Percentiles rank a stretch among this genome's conserved stretches.
These are phyloP conservation scores for Anas bernieri DNA, from an alignment of 2,797 vertebrate genomes.

Conservation along the genomic window DNA sequence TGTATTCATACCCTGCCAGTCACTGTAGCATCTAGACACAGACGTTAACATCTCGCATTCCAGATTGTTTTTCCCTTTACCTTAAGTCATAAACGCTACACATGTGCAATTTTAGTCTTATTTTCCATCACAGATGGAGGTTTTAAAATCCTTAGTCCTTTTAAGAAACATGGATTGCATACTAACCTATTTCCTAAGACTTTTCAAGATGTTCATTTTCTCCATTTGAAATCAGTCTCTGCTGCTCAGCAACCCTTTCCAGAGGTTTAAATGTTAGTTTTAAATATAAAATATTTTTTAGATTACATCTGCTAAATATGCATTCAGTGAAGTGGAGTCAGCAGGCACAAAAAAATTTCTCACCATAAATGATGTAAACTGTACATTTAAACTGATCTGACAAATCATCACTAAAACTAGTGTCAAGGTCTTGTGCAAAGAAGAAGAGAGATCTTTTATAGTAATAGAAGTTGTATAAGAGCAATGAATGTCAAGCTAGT, in stretches of 20 bases:
- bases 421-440: background rate
- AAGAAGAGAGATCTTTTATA: background rate
- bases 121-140: background rate
- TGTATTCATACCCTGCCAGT: background rate
- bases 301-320: background rate
- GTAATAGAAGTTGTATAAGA: background rate
- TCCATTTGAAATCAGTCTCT: background rate
- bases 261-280: conserved; percentile 16
- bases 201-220: background rate
- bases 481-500: background rate
- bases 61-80: conserved; percentile 11
- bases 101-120: background rate
- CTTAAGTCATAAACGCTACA: conserved; percentile 13
- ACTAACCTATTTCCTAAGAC: background rate
- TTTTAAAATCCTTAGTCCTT: conserved; percentile 1
- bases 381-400: background rate
- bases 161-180: background rate
- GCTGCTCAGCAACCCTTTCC: background rate
- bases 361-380: background rate
- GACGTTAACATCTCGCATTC: background rate
- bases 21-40: conserved; percentile 17
- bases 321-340: background rate
- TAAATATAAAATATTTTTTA: background rate
- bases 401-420: background rate
- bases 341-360: background rate